Base-by-base conservation (phyloP, 2,797 vertebrate species). In the Leuciscus waleckii region DNA sequence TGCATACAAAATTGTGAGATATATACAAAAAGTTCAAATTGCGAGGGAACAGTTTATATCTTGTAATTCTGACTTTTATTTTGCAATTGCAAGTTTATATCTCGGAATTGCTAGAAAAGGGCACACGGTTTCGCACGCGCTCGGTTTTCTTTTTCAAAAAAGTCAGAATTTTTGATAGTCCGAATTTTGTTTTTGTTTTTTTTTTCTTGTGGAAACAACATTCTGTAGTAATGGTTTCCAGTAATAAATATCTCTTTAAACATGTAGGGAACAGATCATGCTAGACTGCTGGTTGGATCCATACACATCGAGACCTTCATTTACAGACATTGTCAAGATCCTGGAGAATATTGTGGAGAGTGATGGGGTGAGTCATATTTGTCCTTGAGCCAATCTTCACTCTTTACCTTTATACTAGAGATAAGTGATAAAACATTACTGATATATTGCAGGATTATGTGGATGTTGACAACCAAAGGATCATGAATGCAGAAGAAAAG, bases 231-330 rank as follows among this genome's bases (percentile, higher is more conserved):
- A 49, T 49, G 46, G 14, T 54, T 69, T 78, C 37, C 39, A 56
- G n/a, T 63, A 5, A 17, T 39, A 21, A 26, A 46, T 23, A 63
- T 46, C 14, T 81, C 10, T 85, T 76, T 58, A 35, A 3, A 1
- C 41, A 76, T 78, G 9, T 83, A 95, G 94, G 37, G 87, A 94
- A 71, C 93, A 94, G 54, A 86, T 95, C 81, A 94, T 95, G 90
- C 83, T 69, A 10, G 90, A 94, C 70, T 95, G 94, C 68, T 95
- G 95, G 95, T 61, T 85, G 92, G 94, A 95, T 54, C 93, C 92
- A 0, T 88, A 95, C 88, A 88, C 91, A 0, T 74, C 91, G 32
- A 94, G 95, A 81, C 95, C 95, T 0, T 90, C 92, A 0, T 95
- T 95, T 89, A 87, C 85, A 23, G 92, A 95, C 69, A 88, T 95